phyloP scores from a whole-genome alignment of 1,140 invertebrate species.

The Episyrphus balteatus region DNA sequence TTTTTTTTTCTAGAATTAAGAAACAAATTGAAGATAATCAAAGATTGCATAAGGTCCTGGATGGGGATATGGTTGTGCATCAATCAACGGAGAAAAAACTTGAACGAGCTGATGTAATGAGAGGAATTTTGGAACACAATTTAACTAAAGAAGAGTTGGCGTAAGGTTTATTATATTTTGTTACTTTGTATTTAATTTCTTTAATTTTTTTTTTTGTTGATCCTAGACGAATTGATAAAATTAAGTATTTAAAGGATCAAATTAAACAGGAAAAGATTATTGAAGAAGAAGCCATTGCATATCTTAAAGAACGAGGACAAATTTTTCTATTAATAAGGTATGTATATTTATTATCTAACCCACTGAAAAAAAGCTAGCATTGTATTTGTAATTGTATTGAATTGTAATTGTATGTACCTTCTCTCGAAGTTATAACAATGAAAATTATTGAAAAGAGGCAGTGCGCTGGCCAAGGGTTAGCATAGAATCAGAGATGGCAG shows the following conservation, averaged over 20 bases:
- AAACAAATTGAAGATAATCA: slow-evolving; percentile 30
- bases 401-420: no score
- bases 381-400: no score
- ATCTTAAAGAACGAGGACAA: slow-evolving; percentile 26
- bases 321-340: slow-evolving; percentile 23
- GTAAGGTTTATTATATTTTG: slow-evolving; percentile 7
- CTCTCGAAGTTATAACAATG: no score
- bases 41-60: slow-evolving; percentile 23
- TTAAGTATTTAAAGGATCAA: slow-evolving; percentile 16
- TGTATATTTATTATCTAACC: no score
- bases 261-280: slow-evolving; percentile 9
- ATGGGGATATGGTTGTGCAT: slow-evolving; percentile 22
- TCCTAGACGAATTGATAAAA: slow-evolving; percentile 19
- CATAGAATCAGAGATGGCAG: no score
- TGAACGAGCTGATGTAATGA: slow-evolving; percentile 23
- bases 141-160: slow-evolving; percentile 26
- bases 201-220: background rate
- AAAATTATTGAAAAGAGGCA: no score
- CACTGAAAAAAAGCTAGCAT: no score
- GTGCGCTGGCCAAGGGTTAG: no score
- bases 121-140: slow-evolving; percentile 25
- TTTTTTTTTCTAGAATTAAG: slow-evolving; percentile 22
- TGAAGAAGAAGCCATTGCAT: slow-evolving; percentile 9
- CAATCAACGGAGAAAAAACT: slow-evolving; percentile 23
- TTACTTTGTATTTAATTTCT: no score